Base-by-base conservation (phyloP, 2,113 vertebrate genomes). In the Dicentrarchus labrax region DNA sequence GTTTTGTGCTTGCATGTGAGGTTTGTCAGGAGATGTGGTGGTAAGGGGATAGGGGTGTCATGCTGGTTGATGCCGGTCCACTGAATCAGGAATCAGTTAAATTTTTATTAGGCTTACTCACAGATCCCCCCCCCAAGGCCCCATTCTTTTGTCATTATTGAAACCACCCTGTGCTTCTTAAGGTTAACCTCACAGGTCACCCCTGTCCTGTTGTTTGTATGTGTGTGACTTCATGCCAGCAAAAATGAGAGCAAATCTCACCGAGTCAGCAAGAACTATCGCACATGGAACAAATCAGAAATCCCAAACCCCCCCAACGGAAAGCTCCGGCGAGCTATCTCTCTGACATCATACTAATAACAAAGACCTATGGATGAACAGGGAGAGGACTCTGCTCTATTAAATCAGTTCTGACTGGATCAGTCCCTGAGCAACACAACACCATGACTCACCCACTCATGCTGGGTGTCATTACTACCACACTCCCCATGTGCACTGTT, bases 331-430 rank as follows among this genome's bases (percentile, higher is more conserved):
- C 56, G 36, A 75, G 83, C 82, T 43, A 72, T 84, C 86, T 70
- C 72, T 39, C 72, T 94, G 92, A 94, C 88, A 86, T 92, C 91
- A 91, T 84, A 64, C 75, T 72, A 75, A 90, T 88, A 89, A 89
- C 86, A 75, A 85, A 87, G 71, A 85, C 56, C 78, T 61, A 59
- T 65, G 68, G 88, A 83, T 86, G 83, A 89, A 47, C 85, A 48
- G 88, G 80, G 84, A 92, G 88, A 80, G 45, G 82, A 67, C 72
- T 86, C 3, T 12, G 54, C 75, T 72, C 72, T 77, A 71, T 88
- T 80, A 84, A 79, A 87, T 92, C 88, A 77, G 19, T 19, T 82
- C 43, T 76, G 80, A 78, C 61, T 57, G 78, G 73, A 79, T 88
- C 74, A 4, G 65, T 88, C 89, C 78, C 86, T 17, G 62, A 77